Evolutionary conservation across 2,888 invertebrate genomes (phyloP).

Genomic region (Stenodera caucasica): DNA sequence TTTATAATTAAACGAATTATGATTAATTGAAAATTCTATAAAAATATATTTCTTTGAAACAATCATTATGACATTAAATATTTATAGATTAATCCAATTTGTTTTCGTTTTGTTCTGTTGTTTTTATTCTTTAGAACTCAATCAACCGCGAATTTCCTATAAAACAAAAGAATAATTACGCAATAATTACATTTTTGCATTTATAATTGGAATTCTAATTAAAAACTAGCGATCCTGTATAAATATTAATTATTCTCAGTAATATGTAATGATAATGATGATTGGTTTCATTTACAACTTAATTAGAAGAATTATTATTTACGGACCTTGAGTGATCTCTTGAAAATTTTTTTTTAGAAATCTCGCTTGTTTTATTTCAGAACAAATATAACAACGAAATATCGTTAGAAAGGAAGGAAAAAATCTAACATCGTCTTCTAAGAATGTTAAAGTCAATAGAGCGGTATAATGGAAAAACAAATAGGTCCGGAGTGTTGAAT

Average conservation of each 20-base stretch:
- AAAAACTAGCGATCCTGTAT: neutral
- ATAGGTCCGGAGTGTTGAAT: conserved; percentile 20
- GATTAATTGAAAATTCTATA: too few species aligned
- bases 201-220: neutral
- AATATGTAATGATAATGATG: neutral
- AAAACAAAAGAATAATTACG: neutral
- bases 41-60: neutral
- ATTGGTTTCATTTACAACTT: neutral
- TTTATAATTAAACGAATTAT: too few species aligned
- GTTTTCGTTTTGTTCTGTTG: neutral
- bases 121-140: neutral
- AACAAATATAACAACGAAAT: too few species aligned
- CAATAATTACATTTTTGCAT: neutral
- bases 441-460: conserved; percentile 36
- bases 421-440: conserved; percentile 13
- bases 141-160: conserved; percentile 3
- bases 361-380: too few species aligned
- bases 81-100: neutral
- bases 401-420: neutral
- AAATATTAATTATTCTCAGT: neutral
- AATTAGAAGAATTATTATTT: neutral
- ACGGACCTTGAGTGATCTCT: neutral
- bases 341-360: neutral
- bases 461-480: conserved; percentile 39
- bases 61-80: neutral